A percentile compares a stretch with the other conserved stretches of the same genome.
phyloP scores from a whole-genome alignment of 2,888 invertebrate species.

The Chloroclysta siterata region DNA sequence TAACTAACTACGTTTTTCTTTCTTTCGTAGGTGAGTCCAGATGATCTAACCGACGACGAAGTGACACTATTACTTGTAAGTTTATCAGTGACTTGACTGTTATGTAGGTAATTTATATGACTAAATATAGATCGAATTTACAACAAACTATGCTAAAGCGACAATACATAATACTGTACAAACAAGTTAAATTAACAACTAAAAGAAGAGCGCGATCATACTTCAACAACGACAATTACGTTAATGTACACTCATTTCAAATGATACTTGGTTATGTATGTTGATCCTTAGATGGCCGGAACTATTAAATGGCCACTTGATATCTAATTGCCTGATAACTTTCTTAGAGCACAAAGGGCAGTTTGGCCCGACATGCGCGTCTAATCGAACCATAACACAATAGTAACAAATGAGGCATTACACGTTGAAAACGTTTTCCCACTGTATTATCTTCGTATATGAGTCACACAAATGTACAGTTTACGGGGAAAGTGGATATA shows the following conservation, averaged over 20 bases:
- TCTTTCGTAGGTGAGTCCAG: constrained; percentile 72
- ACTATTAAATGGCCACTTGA: constrained; percentile 45
- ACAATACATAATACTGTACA: neutral
- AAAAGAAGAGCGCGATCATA: neutral
- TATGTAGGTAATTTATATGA: neutral
- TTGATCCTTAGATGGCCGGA: constrained; percentile 40
- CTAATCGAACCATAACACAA: constrained; percentile 38
- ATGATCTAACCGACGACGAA: constrained; percentile 57
- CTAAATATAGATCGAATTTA: neutral
- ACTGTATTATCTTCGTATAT: constrained; percentile 56
- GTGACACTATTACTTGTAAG: constrained; percentile 52
- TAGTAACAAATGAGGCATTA: constrained; percentile 52
- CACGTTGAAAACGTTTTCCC: constrained; percentile 64
- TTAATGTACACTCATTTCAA: constrained; percentile 27
- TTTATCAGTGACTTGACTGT: constrained; percentile 33
- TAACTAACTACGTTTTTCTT: constrained; percentile 22
- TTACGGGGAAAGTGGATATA: constrained; percentile 75
- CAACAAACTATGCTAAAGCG: neutral
- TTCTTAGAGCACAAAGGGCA: constrained; percentile 48
- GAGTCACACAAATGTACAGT: constrained; percentile 67
- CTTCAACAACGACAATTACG: constrained; percentile 21
- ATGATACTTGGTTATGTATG: constrained; percentile 26
- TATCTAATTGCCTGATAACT: constrained; percentile 48
- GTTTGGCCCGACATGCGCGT: constrained; percentile 36
- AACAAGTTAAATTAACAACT: constrained; percentile 16